These are phyloP conservation scores for Melikaiella ostensackeni DNA, from an alignment of 2,888 invertebrate genomes.

Conservation along the genomic window DNA sequence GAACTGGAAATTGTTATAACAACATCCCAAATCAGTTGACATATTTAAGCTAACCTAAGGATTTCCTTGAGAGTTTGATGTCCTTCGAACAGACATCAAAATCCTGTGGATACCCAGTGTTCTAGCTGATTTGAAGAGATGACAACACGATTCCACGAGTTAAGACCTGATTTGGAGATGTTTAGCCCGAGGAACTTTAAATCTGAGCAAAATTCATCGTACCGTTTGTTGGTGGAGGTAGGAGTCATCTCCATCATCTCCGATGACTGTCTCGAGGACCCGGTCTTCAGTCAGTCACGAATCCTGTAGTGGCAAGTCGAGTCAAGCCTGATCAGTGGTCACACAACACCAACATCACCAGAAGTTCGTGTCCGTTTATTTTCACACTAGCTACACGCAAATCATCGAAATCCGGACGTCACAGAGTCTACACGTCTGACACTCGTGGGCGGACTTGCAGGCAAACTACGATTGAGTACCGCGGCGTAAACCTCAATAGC, in stretches of 20 bases:
- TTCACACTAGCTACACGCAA: conserved; percentile 24
- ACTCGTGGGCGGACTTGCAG: conserved; percentile 37
- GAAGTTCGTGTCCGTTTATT: conserved; percentile 12
- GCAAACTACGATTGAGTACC: neutral
- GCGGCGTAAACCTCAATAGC: neutral
- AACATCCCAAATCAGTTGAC: too few species aligned
- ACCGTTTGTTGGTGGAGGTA: conserved; percentile 7
- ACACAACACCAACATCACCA: conserved; percentile 30
- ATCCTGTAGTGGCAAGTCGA: conserved; percentile 1
- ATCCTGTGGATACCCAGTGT: too few species aligned
- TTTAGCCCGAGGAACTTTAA: neutral
- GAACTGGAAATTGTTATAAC: too few species aligned
- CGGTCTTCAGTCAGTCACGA: conserved; percentile 20
- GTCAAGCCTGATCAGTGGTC: conserved; percentile 18
- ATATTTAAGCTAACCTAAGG: too few species aligned
- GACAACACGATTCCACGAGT: neutral
- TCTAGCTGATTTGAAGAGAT: too few species aligned
- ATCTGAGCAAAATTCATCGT: neutral
- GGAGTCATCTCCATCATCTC: conserved; percentile 29
- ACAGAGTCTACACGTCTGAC: neutral
- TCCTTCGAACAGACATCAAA: too few species aligned
- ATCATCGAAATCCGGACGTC: conserved; percentile 16
- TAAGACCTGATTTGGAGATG: neutral
- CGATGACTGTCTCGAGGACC: neutral
- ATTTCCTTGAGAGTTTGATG: too few species aligned